Evolutionary conservation across 2,113 vertebrate species (phyloP), one percentile per base, ranked within the genome.

Genomic region (Ellobius talpinus): DNA sequence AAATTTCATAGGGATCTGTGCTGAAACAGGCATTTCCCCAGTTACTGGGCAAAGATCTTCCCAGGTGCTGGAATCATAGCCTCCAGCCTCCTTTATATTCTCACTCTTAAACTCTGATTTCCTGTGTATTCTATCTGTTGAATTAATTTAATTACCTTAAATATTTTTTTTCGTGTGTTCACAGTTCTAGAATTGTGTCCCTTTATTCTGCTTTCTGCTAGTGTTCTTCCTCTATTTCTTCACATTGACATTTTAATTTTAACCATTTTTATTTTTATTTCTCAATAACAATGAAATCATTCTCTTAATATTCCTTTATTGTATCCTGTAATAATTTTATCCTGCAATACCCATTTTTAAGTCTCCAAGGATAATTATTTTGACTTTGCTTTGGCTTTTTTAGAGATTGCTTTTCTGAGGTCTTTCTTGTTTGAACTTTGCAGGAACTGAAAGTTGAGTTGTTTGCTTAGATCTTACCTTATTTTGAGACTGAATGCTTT

Each of bases 241-340:
- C 72, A 31, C 65, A 24, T 33, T 88, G 74, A 70, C n/a, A 66
- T 93, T 97, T 93, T 42, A 88, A 85, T 79, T 95, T 87, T 79
- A 95, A 47, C 3, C 78, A 63, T 66, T 47, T 89, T 47, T 66
- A 42, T 66, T 89, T 94, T 90, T 87, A 89, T 89, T 95, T 92
- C 47, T 45, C 11, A 84, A 72, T 87, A 72, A 79, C 91, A 93
- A 89, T 66, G 29, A 87, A 90, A 63, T 72, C 61, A 52, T 92
- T 81, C 17, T 65, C 29, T 76, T 66, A 87, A 77, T n/a, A 50
- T 84, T 90, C 1, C 42, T 87, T 76, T 73, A 84, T 33, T 79
- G 14, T 89, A 77, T 72, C 33, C 29, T 42, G 12, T 87, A 85
- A 84, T 78, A 78, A 68, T 90, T 84, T 90, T 12, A 87, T 2